Base-by-base conservation (phyloP, 2,888 invertebrate species). In the Eugnorisma glareosa region DNA sequence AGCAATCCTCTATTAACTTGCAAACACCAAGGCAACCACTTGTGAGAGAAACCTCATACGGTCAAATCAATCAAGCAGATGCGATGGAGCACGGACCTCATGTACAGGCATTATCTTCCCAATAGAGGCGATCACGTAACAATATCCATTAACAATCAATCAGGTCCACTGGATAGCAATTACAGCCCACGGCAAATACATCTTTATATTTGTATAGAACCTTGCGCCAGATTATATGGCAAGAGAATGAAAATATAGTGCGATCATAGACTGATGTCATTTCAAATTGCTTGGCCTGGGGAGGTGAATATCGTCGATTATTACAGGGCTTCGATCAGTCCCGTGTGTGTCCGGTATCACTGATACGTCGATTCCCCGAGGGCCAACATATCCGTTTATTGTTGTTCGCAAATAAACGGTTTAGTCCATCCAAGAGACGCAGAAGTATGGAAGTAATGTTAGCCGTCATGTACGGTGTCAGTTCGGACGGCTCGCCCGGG, bases 141-240 rank as follows among this genome's bases (percentile, higher is more conserved):
- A 91, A 93, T 91, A 91, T 90, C 90, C 88, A 93, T 93, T 94
- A 93, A 91, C 92, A 93, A 94, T 93, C 93, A 93, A 94, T 93
- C 93, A 92, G 88, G 86, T 86, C 82, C 79, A 87, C 77, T 73
- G 82, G 89, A 88, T 85, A 88, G 88, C 88, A 90, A 92, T 91
- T 89, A 90, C 82, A 85, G 90, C 91, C 91, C 82, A 86, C 88
- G 91, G 91, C 90, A 82, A 88, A 86, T 89, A 87, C 83, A 88
- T 90, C 83, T 89, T 87, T 87, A 86, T 88, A 81, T 89, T 88
- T 90, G 88, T 88, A 88, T 88, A 90, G 54, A 77, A 67, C 85
- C 88, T 87, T 82, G 85, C 77, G 74, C 85, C 83, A 90, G 87
- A 93, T 93, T 92, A 92, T 88, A 91, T 77, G 85, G 86, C 83